phyloP scores from a whole-genome alignment of 2,797 vertebrate species.

The Helarctos malayanus region DNA sequence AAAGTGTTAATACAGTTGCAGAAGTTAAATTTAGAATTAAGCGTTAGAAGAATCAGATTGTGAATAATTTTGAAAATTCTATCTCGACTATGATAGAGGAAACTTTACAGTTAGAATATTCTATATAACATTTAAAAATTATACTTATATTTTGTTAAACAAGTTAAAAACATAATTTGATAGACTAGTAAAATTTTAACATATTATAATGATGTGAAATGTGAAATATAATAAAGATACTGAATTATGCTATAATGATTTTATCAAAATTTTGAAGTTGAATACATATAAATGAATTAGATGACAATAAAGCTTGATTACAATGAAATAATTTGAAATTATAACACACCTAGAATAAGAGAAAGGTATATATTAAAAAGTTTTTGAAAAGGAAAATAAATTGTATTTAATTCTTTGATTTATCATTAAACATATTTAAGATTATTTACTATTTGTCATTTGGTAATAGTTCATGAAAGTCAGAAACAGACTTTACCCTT shows the following conservation, averaged over 20 bases:
- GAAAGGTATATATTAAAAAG: not conserved
- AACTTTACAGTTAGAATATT: not conserved
- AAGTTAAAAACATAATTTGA: not conserved
- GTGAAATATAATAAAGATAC: not conserved
- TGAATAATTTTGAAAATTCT: not conserved
- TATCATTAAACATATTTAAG: not conserved
- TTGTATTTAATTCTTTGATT: not conserved
- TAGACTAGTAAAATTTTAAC: not conserved
- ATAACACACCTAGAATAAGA: not conserved
- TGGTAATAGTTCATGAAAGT: not conserved
- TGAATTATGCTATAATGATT: not conserved
- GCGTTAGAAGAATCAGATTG: not conserved
- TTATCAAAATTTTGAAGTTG: not conserved
- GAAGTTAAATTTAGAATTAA: constrained; percentile 13
- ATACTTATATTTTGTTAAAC: not conserved
- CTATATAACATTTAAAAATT: not conserved
- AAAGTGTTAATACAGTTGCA: not conserved
- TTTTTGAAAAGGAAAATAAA: not conserved
- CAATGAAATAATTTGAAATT: not conserved
- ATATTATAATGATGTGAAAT: not conserved
- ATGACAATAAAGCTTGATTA: not conserved
- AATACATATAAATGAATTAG: not conserved
- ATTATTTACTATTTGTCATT: not conserved
- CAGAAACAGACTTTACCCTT: not conserved
- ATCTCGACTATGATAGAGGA: not conserved